Evolutionary conservation across 1,140 invertebrate genomes (phyloP), one percentile per base, ranked within the genome.

Genomic region (Physella acuta): DNA sequence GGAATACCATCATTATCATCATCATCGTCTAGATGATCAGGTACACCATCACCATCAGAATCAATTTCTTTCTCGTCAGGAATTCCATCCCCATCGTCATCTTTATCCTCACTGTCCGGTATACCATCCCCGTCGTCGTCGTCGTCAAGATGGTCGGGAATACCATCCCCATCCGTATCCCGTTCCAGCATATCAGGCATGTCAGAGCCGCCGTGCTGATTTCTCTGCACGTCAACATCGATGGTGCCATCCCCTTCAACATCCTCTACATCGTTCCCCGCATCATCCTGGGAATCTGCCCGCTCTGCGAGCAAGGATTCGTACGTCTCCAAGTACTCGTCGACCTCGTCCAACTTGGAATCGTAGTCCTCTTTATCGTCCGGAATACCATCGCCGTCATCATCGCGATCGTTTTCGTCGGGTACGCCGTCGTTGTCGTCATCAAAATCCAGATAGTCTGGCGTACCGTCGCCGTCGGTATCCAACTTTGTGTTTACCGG

Each of bases 131-230:
- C 58, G 37, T 60, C n/a, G 3, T 60, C 33, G n/a, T 36, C 58
- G 8, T 4, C 3, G 34, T 60, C 31, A 24, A 49, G 8, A 20
- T 11, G 14, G 37, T 49, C 39, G 1, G n/a, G n/a, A 62, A 82
- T 78, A 31, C 80, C 82, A 71, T 83, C 80, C 34, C 76, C 77
- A 62, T 83, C 80, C 33, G 52, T 61, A 74, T 82, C 80, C 14
- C 68, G 55, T 26, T 82, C 81, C 31, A 59, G n/a, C 49, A 79
- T 28, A 68, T 82, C 77, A 3, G 80, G 78, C 66, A 82, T 82
- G 1, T 81, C 82, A 70, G 79, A 76, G 14, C 77, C 79, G 67
- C 79, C 77, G 56, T 64, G 63, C 33, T 80, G 75, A 34, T 71
- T 24, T 49, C 79, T 75, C 11, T 71, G 20, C 24, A 72, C 17